Evolutionary conservation across 2,113 vertebrate genomes (phyloP), one percentile per base, ranked within the genome.

Genomic region (Numida meleagris): DNA sequence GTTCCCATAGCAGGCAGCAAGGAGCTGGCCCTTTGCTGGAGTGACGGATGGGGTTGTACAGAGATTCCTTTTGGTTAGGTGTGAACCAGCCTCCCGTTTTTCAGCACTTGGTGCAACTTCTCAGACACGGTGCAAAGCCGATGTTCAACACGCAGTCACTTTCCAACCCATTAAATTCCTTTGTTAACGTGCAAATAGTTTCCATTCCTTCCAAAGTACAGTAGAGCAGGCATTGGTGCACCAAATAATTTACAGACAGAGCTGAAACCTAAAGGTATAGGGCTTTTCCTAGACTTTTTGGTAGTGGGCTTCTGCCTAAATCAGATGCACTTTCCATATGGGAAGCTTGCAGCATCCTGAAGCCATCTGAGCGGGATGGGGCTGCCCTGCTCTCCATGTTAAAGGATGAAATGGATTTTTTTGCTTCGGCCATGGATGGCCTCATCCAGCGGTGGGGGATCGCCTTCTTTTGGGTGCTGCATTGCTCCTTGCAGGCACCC

Each of bases 161-260:
- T 85, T 86, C 89, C 78, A 62, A 85, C 9, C 82, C 87, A 57
- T 94, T 79, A 20, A 68, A 94, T 94, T 66, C 95, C 82, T 94
- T 92, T 94, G 91, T 93, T 82, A 80, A 86, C 62, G 20, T 73
- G 89, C 81, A 91, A 82, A 94, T 85, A 40, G 31, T 94, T 90
- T 6, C 45, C 82, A 27, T 95, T 91, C 95, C 74, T 93, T 34
- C 50, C 58, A 1, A 8, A 82, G 91, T 63, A 63, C 75, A 80
- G 94, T 13, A 59, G 77, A 45, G 78, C 16, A 27, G 43, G 38
- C 67, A 70, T 71, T 79, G 89, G 77, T 91, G 50, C 82, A 51
- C 59, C 65, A 19, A 65, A 65, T 94, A 86, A 43, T 86, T 95
- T 68, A 74, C 87, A 82, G 89, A 20, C 74, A 25, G 15, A 67